These are phyloP conservation scores for Teleogryllus oceanicus DNA, from an alignment of 2,888 invertebrate genomes.

Conservation along the genomic window DNA sequence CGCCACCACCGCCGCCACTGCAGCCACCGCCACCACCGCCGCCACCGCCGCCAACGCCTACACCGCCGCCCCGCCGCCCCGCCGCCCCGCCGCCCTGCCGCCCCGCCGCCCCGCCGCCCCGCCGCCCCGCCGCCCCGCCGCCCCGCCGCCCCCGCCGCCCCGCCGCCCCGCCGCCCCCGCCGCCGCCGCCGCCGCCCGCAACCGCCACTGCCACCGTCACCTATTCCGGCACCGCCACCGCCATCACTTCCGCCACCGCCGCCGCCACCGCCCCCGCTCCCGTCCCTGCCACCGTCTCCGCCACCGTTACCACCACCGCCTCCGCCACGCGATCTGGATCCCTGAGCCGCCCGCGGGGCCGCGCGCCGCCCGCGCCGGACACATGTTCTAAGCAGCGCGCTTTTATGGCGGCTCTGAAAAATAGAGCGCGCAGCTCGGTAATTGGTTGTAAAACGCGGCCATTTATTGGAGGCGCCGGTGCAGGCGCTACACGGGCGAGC, in stretches of 20 bases:
- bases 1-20: too few relatives aligned
- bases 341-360: neutral
- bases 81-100: neutral
- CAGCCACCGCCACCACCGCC: too few relatives aligned
- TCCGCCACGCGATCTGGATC: neutral
- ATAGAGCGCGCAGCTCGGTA: neutral
- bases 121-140: too few relatives aligned
- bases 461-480: neutral
- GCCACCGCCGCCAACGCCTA: fast-evolving
- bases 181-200: too few relatives aligned
- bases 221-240: too few relatives aligned
- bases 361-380: neutral
- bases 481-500: neutral
- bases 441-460: neutral
- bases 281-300: neutral
- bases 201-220: too few relatives aligned
- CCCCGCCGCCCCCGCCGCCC: too few relatives aligned
- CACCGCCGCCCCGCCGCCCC: too few relatives aligned
- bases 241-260: too few relatives aligned
- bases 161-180: too few relatives aligned
- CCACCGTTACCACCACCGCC: neutral
- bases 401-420: neutral
- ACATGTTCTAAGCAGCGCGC: neutral
- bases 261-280: too few relatives aligned
- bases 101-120: too few relatives aligned